Evolutionary conservation across 2,888 invertebrate genomes (phyloP), one percentile per base, ranked within the genome.

Genomic region (Caenorhabditis afra): DNA sequence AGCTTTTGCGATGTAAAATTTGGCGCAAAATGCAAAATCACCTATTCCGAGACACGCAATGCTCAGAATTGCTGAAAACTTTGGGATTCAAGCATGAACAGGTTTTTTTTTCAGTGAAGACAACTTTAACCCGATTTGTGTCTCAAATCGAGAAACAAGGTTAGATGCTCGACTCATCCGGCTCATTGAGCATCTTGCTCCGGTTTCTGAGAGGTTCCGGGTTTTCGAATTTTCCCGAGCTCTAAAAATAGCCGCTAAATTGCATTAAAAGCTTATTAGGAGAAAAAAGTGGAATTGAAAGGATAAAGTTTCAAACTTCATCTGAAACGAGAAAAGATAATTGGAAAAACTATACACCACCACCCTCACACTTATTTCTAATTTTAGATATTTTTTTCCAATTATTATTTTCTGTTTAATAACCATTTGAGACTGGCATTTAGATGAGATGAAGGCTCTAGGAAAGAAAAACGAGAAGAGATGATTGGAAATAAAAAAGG

Each of bases 401-500:
- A 37, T 50, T 57, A 37, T 62, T n/a, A n/a, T 37, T 41, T 39
- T 44, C 39, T 18, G 45, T 41, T 61, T 35, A 55, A 71, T 57
- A 57, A 50, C 14, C 49, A 59, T 23, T n/a, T n/a, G n/a, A 55
- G 22, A 23, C 12, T 62, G 62, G 47, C 64, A 52, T 65, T 58
- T 47, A 14, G 39, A 64, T 41, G 45, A 14, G 41, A 14, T 11
- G 14, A 22, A 35, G 22, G 18, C 14, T 22, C n/a, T 20, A 45
- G 53, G 7, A 53, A 61, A 53, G n/a, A 39, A 55, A 47, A 29
- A 23, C 39, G 29, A 59, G 22, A 10, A 18, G 12, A 16, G 37
- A 29, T 44, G 18, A 45, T 11, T 20, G 57, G 10, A 37, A 39
- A 39, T 47, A 47, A 55, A 47, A 58, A 37, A 20, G 35, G 47